Evolutionary conservation across 2,888 invertebrate genomes (phyloP).

Genomic region (Rotaria magnacalcarata): DNA sequence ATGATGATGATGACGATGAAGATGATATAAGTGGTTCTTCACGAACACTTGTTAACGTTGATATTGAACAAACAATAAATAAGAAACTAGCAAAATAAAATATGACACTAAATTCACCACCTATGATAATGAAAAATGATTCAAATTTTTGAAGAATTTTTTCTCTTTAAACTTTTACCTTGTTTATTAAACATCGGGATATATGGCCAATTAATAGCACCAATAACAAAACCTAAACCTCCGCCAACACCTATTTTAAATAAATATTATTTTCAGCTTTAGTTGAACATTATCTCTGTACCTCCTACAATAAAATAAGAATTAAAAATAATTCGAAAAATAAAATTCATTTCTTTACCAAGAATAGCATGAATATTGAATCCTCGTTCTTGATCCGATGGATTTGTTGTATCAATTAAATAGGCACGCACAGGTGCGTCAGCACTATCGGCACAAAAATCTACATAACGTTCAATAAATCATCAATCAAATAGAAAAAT

Average conservation of each 20-base stretch:
- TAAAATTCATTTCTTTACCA: not conserved
- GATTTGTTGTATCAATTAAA: conserved; percentile 42
- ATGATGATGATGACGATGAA: not conserved
- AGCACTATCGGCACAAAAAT: conserved; percentile 44
- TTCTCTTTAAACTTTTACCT: not conserved
- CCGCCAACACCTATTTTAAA: conserved; percentile 43
- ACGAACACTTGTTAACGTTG: conserved; percentile 41
- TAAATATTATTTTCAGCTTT: not conserved
- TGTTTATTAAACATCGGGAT: conserved; percentile 18
- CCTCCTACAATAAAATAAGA: not conserved
- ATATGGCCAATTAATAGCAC: conserved; percentile 38
- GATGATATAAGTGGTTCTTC: conserved; percentile 38
- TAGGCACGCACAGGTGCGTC: conserved; percentile 43
- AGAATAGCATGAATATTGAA: conserved; percentile 45
- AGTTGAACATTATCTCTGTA: not conserved
- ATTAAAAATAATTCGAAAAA: too few species aligned
- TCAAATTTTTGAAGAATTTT: too few species aligned
- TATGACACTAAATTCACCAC: conserved; percentile 41
- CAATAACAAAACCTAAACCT: conserved; percentile 41
- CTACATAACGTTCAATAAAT: not conserved
- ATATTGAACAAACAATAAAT: conserved; percentile 39
- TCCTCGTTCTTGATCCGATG: conserved; percentile 44
- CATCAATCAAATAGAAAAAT: not conserved
- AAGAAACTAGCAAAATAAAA: conserved; percentile 37
- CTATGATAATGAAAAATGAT: not conserved